Base-by-base conservation (phyloP, 2,888 invertebrate genomes). In the Germaria angustata region DNA sequence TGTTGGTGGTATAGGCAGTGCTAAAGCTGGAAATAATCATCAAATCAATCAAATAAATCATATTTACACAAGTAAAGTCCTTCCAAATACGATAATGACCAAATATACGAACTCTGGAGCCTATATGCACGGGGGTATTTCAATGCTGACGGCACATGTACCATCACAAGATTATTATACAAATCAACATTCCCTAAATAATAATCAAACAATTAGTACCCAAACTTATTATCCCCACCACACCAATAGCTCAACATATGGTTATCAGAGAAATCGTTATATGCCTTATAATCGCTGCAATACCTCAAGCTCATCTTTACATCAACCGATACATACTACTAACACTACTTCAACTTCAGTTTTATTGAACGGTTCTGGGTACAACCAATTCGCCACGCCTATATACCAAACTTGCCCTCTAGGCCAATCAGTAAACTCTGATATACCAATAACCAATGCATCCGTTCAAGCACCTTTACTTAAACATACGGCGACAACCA, bases 221-320 rank as follows among this genome's bases (percentile, higher is more conserved):
- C 82, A 75, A 51, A 36, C 51, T 32, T 79, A 71, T 69, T 82
- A 75, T 46, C 28, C 55, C 0, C 75, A 75, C 53, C 69, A 82
- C 11, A 7, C 39, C 0, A 73, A 63, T 44, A 11, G 22, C 2
- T 24, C 78, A 55, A 63, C 66, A 15, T 68, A 75, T 24, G 65
- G 87, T 75, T 89, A 86, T 51, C 87, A 87, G 81, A 87, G 90
- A 41, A 90, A 89, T 79, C 90, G 91, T n/a, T 91, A 90, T 59
- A 88, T 88, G 87, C 90, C 90, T 8, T 91, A 91, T 68, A 90
- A 87, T 81, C 89, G 88, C 5, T 85, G 63, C 32, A 84, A 73
- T 44, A 77, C 73, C 34, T 49, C 85, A 39, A 77, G 59, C 24
- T 79, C 83, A 17, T 32, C 53, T 55, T 39, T 80, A 20, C 78